Evolutionary conservation across 1,140 invertebrate genomes (phyloP), one percentile per base, ranked within the genome.

Genomic region (Drosophila albomicans): DNA sequence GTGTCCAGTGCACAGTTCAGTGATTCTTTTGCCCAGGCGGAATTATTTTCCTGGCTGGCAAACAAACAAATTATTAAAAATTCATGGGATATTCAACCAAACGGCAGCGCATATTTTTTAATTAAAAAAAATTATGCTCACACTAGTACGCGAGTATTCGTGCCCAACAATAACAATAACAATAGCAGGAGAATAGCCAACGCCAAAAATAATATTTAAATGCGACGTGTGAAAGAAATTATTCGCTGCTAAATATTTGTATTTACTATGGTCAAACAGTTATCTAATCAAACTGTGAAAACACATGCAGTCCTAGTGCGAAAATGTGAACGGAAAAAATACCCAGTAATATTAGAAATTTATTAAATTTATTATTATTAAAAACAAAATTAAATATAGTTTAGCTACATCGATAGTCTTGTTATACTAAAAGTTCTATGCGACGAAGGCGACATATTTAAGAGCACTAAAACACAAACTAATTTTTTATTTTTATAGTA

Each of bases 11-110:
- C 74, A 87, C 84, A 82, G 84, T 82, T 87, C 82, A 87, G 76
- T 87, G 79, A 87, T 78, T 87, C 82, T 72, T 87, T 87, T 71
- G 69, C 54, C 58, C 72, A 61, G 71, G 69, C 79, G 63, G 79
- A 87, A 87, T 87, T 75, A 80, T 87, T 87, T 87, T 87, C 72
- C 79, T 72, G 82, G 76, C 54, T 57, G 76, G 72, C 79, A 82
- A 86, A 79, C 82, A 80, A 87, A 87, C 76, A 87, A 88, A 87
- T 86, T 87, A 87, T 87, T 88, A 87, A 87, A 87, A 87, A 87
- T 87, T 72, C 79, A 87, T 82, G 77, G 82, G 73, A 79, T 82
- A 68, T 74, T 74, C 69, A 67, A 30, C 38, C 10, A 68, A 64
- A 56, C 62, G 45, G 64, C 20, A 61, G 64, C 68, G 71, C 41